Evolutionary conservation across 2,888 invertebrate genomes (phyloP).

Genomic region (Xylocampa areola): DNA sequence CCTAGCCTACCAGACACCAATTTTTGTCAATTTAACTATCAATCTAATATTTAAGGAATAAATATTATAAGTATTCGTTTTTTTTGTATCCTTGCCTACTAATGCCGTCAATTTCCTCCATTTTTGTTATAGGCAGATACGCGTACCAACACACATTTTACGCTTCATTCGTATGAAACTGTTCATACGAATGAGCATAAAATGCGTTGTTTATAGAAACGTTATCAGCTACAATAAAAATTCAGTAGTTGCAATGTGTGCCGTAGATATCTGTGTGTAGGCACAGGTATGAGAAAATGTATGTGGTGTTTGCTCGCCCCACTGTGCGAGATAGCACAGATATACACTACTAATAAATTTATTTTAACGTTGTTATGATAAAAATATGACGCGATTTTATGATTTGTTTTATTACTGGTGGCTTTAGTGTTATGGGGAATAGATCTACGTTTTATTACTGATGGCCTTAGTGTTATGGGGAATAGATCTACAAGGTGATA

Average conservation of each 20-base stretch:
- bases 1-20: too few species aligned
- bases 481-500: too few species aligned
- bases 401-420: slow-evolving; percentile 3
- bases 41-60: too few species aligned
- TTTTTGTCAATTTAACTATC: too few species aligned
- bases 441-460: too few species aligned
- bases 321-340: slow-evolving; percentile 47
- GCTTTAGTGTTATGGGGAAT: not conserved
- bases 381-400: slow-evolving; percentile 37
- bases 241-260: slow-evolving; percentile 66
- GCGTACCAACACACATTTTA: slow-evolving; percentile 10
- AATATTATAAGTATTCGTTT: too few species aligned
- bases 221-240: slow-evolving; percentile 73
- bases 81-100: too few species aligned
- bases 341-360: slow-evolving; percentile 37
- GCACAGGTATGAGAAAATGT: slow-evolving; percentile 60
- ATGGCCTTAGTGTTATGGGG: too few species aligned
- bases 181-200: slow-evolving; percentile 31
- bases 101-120: too few species aligned
- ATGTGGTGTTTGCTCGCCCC: slow-evolving; percentile 63
- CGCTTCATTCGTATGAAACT: too few species aligned
- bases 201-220: slow-evolving; percentile 56
- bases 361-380: slow-evolving; percentile 35
- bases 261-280: slow-evolving; percentile 61
- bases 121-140: too few species aligned